A percentile compares a stretch with the other conserved stretches of the same genome.
Conservation (phyloP, 2,797 vertebrate species). For the Tadarida brasiliensis region DNA sequence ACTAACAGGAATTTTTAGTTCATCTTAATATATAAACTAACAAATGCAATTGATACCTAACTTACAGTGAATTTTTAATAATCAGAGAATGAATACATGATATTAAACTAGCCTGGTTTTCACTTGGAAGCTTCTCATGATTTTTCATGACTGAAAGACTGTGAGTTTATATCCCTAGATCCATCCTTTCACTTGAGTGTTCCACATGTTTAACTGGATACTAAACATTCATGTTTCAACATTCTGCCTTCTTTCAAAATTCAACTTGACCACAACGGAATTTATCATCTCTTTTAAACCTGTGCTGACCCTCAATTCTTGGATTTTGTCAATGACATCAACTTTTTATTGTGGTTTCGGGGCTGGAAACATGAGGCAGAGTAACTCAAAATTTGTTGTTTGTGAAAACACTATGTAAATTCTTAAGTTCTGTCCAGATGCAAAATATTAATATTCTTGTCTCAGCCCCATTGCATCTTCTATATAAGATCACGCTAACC, state of each 20-base stretch:
- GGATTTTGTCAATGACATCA: neutral
- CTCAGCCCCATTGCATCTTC: neutral
- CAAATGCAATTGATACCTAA: neutral
- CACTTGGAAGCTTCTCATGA: neutral
- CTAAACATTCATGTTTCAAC: neutral
- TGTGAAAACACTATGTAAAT: neutral
- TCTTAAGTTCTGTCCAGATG: neutral
- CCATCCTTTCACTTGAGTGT: neutral
- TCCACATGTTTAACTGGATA: neutral
- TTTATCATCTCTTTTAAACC: neutral
- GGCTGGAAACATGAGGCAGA: neutral
- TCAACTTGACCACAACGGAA: neutral
- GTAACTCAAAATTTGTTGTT: neutral
- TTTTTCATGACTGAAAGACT: neutral
- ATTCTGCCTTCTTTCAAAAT: neutral
- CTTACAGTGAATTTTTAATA: neutral
- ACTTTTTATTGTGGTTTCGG: neutral
- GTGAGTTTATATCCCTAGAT: neutral
- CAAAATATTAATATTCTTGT: neutral
- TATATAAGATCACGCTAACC: neutral
- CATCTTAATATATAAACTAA: neutral
- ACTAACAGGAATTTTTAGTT: neutral
- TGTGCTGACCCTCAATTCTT: neutral
- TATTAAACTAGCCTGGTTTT: neutral
- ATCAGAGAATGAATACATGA: neutral